These are phyloP conservation scores for Varanus salvator DNA, from an alignment of 2,113 vertebrate species.

Conservation along the genomic window DNA sequence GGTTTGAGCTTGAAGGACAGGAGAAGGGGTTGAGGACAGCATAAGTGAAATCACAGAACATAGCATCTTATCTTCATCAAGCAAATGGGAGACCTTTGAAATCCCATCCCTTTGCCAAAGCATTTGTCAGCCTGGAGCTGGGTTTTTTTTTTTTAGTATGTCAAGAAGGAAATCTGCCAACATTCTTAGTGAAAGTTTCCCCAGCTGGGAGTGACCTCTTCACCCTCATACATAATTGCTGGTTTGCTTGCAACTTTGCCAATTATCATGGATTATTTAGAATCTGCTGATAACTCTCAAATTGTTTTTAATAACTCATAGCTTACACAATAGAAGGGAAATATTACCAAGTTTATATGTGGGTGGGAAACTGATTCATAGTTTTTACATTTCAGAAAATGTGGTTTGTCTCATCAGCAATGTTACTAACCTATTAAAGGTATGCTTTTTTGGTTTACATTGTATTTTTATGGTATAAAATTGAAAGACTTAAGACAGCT, in stretches of 20 bases:
- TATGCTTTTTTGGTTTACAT: slow-evolving; percentile 10
- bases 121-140: background rate
- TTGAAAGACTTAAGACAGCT: background rate
- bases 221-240: background rate
- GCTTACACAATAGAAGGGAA: background rate
- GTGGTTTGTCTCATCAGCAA: slow-evolving; percentile 18
- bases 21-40: slow-evolving; percentile 22
- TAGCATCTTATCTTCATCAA: slow-evolving; percentile 53
- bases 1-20: slow-evolving; percentile 31
- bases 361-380: slow-evolving; percentile 22
- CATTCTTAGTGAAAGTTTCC: slow-evolving; percentile 31
- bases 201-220: background rate
- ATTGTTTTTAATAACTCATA: background rate
- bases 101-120: slow-evolving; percentile 44
- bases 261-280: slow-evolving; percentile 50
- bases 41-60: slow-evolving; percentile 33
- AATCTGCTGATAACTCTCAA: slow-evolving; percentile 5
- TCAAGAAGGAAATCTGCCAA: slow-evolving; percentile 14
- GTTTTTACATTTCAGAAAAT: slow-evolving; percentile 32
- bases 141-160: background rate
- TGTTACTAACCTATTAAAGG: slow-evolving; percentile 14
- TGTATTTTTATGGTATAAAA: slow-evolving; percentile 3
- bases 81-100: slow-evolving; percentile 47
- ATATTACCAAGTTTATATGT: slow-evolving; percentile 7
- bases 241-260: slow-evolving; percentile 18